A percentile compares a stretch with the other conserved stretches of the same genome.
Conservation (phyloP, 2,113 vertebrate species). For the Labrus mixtus region DNA sequence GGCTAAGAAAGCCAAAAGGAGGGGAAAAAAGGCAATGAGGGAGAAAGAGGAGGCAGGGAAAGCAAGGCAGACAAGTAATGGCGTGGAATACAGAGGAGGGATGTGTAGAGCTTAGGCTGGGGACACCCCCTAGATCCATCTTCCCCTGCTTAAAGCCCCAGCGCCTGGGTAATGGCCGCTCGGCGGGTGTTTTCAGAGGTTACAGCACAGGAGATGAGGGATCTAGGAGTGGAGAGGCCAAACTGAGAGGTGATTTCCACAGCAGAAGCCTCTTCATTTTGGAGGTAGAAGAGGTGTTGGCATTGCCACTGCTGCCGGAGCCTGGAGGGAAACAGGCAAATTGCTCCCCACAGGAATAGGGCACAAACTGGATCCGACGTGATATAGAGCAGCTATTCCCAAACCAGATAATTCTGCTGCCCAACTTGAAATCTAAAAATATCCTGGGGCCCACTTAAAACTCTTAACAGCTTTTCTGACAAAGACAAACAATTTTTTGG, state of each 20-base stretch:
- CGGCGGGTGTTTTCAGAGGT: constrained; percentile 72
- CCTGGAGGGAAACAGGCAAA: constrained; percentile 71
- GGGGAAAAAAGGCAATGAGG: constrained; percentile 30
- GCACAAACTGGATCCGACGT: constrained; percentile 56
- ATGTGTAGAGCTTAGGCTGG: constrained; percentile 66
- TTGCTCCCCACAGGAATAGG: constrained; percentile 69
- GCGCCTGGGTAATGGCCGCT: constrained; percentile 70
- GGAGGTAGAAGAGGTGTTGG: constrained; percentile 40
- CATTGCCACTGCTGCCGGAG: constrained; percentile 34
- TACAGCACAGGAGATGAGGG: constrained; percentile 76
- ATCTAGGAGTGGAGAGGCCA: constrained; percentile 72
- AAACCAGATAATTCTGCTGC: not conserved
- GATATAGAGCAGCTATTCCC: constrained; percentile 21
- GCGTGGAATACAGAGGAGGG: constrained; percentile 76
- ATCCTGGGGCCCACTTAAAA: not conserved
- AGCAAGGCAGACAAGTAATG: constrained; percentile 71
- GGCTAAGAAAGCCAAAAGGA: constrained; percentile 59
- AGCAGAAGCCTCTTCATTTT: constrained; percentile 76
- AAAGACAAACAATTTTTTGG: too few species aligned
- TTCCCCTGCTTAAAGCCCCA: constrained; percentile 76
- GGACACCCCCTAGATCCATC: constrained; percentile 76
- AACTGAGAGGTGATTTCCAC: constrained; percentile 79
- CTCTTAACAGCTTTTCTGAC: not conserved
- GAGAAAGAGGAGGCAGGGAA: constrained; percentile 52
- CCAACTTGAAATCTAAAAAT: not conserved